Conservation (phyloP, 1,140 invertebrate species). For the Rhyzopertha dominica region DNA sequence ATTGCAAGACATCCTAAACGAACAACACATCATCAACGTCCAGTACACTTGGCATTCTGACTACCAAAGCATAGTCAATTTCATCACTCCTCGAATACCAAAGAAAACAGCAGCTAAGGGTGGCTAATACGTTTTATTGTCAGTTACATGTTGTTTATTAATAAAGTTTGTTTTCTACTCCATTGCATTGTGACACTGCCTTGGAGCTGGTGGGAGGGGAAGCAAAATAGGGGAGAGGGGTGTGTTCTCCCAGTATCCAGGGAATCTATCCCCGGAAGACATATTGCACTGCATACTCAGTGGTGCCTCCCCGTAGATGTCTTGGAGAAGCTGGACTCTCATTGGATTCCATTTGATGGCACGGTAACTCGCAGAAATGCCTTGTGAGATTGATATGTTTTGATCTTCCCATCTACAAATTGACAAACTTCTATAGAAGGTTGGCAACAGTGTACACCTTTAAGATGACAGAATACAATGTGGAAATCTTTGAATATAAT, state of each 20-base stretch:
- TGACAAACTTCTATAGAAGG: no score
- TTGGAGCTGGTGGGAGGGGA: constrained; percentile 48
- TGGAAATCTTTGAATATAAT: no score
- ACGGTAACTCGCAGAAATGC: constrained; percentile 71
- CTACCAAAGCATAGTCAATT: constrained; percentile 36
- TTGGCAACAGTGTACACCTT: no score
- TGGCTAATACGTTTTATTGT: no score
- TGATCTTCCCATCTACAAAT: constrained; percentile 67
- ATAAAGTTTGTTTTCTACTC: not conserved
- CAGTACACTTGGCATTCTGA: constrained; percentile 26
- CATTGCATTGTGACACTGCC: constrained; percentile 39
- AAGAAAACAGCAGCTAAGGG: no score
- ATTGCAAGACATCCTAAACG: constrained; percentile 32
- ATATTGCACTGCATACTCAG: constrained; percentile 95
- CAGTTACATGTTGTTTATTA: no score
- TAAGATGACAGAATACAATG: no score
- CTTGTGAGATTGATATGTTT: constrained; percentile 49
- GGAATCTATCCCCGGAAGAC: constrained; percentile 80
- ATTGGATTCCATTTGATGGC: constrained; percentile 80
- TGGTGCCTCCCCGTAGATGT: constrained; percentile 78
- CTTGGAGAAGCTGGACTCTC: constrained; percentile 63
- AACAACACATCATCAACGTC: constrained; percentile 23
- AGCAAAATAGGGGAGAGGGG: constrained; percentile 51
- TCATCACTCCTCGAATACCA: constrained; percentile 31
- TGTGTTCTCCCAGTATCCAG: constrained; percentile 64